phyloP scores from a whole-genome alignment of 2,797 vertebrate species.

The Gymnoscopelus braueri region DNA sequence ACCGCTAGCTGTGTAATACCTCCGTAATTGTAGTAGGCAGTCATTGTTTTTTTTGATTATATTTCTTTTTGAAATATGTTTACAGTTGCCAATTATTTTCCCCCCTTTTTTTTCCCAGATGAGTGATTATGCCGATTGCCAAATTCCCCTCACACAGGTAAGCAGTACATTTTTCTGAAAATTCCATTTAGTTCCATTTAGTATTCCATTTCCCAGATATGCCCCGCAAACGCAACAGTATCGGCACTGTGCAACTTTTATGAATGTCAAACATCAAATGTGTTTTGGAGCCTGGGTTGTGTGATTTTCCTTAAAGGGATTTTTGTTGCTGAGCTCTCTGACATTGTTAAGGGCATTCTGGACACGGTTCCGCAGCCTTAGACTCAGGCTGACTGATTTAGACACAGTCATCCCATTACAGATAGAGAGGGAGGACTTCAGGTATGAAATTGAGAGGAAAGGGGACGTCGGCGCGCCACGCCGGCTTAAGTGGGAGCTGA shows the following conservation, averaged over 20 bases:
- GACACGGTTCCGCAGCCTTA: conserved; percentile 63
- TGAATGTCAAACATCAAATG: conserved; percentile 37
- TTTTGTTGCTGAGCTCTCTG: conserved; percentile 52
- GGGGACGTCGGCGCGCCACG: conserved; percentile 50
- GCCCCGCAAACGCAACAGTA: not conserved
- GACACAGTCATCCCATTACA: conserved; percentile 69
- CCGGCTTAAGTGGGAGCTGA: conserved; percentile 61
- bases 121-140: no score
- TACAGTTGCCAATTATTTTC: no score
- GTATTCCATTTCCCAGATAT: conserved; percentile 18
- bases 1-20: conserved; percentile 26
- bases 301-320: conserved; percentile 56
- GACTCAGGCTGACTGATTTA: conserved; percentile 64
- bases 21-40: conserved; percentile 32
- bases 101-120: no score
- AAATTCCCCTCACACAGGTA: not conserved
- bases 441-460: conserved; percentile 74
- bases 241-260: conserved; percentile 32
- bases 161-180: conserved; percentile 8
- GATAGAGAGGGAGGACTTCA: conserved; percentile 64
- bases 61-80: no score
- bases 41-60: not conserved
- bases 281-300: conserved; percentile 19
- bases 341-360: conserved; percentile 57
- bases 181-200: conserved; percentile 17